These are phyloP conservation scores for Acromyrmex heyeri DNA, from an alignment of 1,140 invertebrate genomes.

Conservation along the genomic window DNA sequence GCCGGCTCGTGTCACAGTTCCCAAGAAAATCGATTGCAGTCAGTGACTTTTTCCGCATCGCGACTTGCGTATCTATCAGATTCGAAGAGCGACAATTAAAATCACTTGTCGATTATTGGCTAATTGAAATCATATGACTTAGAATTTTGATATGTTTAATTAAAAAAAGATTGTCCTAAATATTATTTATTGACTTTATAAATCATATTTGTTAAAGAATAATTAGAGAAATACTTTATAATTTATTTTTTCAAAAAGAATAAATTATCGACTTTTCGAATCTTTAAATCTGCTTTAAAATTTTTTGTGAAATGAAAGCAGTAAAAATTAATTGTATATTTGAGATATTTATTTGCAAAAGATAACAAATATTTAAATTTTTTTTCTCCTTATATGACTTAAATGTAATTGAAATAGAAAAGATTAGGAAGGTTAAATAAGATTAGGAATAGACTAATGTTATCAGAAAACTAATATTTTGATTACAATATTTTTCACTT, in stretches of 20 bases:
- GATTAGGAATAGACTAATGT: background rate
- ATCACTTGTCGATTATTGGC: background rate
- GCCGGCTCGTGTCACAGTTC: background rate
- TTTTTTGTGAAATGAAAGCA: background rate
- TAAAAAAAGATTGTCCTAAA: background rate
- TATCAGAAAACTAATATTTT: no score
- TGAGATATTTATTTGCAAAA: background rate
- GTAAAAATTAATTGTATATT: background rate
- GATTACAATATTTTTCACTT: no score
- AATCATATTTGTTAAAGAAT: background rate
- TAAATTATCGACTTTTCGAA: background rate
- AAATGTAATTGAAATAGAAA: background rate
- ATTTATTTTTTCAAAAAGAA: background rate
- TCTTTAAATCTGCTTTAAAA: background rate
- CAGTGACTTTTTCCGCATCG: slow-evolving; percentile 29
- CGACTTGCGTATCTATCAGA: background rate
- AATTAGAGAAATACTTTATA: background rate
- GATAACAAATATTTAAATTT: background rate
- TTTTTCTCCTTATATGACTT: background rate
- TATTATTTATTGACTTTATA: background rate
- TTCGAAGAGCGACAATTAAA: slow-evolving; percentile 2
- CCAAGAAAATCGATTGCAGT: slow-evolving; percentile 44
- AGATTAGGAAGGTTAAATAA: background rate
- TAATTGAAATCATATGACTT: background rate
- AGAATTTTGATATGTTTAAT: background rate